These are phyloP conservation scores for Syndactyla subalaris DNA, from an alignment of 2,797 vertebrate genomes.

Conservation along the genomic window DNA sequence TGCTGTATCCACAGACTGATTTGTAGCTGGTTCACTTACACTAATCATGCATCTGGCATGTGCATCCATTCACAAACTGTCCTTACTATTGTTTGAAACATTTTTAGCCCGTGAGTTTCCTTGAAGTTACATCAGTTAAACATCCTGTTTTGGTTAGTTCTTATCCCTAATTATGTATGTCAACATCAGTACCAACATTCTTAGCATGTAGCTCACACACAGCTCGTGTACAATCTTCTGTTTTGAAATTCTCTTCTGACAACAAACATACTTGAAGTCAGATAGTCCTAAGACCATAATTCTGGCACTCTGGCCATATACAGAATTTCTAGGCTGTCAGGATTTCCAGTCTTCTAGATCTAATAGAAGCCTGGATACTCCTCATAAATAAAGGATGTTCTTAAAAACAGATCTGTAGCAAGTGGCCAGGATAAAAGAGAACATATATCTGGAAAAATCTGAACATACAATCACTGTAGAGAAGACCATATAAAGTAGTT, in stretches of 20 bases:
- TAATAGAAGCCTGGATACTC: not conserved
- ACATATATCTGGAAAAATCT: not conserved
- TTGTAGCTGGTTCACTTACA: not conserved
- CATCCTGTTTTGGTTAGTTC: conserved; percentile 41
- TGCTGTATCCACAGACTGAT: not conserved
- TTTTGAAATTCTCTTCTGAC: not conserved
- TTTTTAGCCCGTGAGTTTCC: not conserved
- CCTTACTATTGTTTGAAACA: not conserved
- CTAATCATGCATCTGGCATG: not conserved
- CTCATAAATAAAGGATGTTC: not conserved
- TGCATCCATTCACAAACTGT: not conserved
- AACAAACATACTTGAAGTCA: not conserved
- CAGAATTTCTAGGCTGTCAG: not conserved
- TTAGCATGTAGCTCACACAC: not conserved
- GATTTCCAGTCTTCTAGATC: not conserved
- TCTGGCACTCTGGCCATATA: not conserved
- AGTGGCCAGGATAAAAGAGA: not conserved
- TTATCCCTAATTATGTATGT: conserved; percentile 17
- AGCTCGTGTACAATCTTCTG: not conserved
- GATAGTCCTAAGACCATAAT: not conserved
- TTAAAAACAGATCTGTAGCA: not conserved
- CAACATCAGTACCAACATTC: conserved; percentile 33
- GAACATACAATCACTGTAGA: not conserved
- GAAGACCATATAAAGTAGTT: not conserved
- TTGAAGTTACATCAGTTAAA: conserved; percentile 11